Conservation (phyloP, 2,797 vertebrate species). For the Channa striata region DNA sequence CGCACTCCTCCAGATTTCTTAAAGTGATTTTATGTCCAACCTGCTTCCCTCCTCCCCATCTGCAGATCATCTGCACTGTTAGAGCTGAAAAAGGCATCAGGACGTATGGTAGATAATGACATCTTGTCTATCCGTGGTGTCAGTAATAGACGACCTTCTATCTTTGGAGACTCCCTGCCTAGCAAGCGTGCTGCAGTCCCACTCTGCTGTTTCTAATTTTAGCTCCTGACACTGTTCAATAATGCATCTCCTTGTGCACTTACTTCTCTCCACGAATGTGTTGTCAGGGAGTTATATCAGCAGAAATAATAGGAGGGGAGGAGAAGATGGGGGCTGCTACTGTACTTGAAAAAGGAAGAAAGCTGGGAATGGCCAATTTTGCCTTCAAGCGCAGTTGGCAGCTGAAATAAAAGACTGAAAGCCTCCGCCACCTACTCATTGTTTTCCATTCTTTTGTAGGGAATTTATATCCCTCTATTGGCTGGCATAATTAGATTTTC, state of each 20-base stretch:
- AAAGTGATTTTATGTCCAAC: constrained; percentile 15
- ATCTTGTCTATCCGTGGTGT: constrained; percentile 56
- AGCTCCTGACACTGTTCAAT: constrained; percentile 80
- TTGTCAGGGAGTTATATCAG: constrained; percentile 60
- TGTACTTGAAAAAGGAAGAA: constrained; percentile 45
- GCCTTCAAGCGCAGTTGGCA: constrained; percentile 42
- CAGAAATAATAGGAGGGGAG: constrained; percentile 50
- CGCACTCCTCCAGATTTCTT: constrained; percentile 29
- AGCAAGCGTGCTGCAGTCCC: constrained; percentile 47
- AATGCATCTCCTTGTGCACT: constrained; percentile 71
- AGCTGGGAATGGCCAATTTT: constrained; percentile 29
- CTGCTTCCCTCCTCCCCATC: background rate
- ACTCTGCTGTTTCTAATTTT: constrained; percentile 80
- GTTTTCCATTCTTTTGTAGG: constrained; percentile 44
- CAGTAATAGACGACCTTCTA: constrained; percentile 79
- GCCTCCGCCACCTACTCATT: constrained; percentile 45
- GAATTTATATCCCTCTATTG: constrained; percentile 28
- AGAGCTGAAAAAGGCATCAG: constrained; percentile 44
- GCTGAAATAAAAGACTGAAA: constrained; percentile 41
- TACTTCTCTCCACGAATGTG: constrained; percentile 42
- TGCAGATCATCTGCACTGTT: constrained; percentile 6
- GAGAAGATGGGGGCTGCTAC: constrained; percentile 26
- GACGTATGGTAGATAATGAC: constrained; percentile 52
- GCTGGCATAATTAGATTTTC: constrained; percentile 29
- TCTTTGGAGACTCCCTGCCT: constrained; percentile 72